These are phyloP conservation scores for Sepiola atlantica DNA, from an alignment of 2,888 invertebrate species.

Conservation along the genomic window DNA sequence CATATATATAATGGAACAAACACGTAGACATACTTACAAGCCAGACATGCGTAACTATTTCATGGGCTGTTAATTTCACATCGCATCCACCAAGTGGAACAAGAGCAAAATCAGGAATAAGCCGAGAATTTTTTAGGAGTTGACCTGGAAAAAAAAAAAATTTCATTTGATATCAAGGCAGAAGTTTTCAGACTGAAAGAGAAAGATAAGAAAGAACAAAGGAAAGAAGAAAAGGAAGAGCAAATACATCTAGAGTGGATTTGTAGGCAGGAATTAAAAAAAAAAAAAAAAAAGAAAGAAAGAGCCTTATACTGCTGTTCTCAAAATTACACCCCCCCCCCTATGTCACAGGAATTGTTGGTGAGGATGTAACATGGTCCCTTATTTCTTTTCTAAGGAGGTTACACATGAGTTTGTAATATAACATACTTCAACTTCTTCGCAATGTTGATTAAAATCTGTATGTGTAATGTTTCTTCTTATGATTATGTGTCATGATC, in stretches of 20 bases:
- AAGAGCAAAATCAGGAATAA: constrained; percentile 81
- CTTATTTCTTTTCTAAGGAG: no score
- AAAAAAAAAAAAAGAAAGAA: not conserved
- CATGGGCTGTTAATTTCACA: constrained; percentile 76
- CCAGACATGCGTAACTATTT: constrained; percentile 84
- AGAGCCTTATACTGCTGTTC: no score
- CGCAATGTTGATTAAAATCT: no score
- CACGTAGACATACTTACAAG: constrained; percentile 79
- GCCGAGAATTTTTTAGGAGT: constrained; percentile 56
- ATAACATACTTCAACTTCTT: no score
- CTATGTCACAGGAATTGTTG: no score
- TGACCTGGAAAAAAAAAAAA: constrained; percentile 53
- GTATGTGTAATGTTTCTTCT: no score
- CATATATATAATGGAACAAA: not conserved
- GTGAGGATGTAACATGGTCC: no score
- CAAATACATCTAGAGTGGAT: not conserved
- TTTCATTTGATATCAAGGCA: not conserved
- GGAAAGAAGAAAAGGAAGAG: not conserved
- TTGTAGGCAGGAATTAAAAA: not conserved
- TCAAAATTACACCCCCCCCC: no score
- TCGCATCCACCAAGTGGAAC: constrained; percentile 78
- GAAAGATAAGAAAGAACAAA: not conserved
- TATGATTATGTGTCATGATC: no score
- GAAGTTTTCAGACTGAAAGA: no score
- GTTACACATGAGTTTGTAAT: no score